Conservation (phyloP, 2,888 invertebrate species). For the Tricholauxania praeusta region DNA sequence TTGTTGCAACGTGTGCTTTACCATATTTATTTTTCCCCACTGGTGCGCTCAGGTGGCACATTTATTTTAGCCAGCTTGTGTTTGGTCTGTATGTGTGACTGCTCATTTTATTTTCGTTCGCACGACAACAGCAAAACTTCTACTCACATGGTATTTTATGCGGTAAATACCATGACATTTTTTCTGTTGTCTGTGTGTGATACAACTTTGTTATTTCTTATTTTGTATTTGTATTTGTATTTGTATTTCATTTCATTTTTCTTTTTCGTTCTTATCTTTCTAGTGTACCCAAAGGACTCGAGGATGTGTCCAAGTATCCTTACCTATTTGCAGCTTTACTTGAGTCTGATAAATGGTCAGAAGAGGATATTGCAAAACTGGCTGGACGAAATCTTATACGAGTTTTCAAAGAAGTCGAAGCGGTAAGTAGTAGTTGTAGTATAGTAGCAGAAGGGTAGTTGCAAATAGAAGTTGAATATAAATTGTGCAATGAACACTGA, state of each 20-base stretch:
- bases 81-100: neutral
- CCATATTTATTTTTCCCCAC: too few relatives aligned
- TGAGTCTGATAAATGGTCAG: constrained; percentile 85
- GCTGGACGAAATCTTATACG: constrained; percentile 87
- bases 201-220: neutral
- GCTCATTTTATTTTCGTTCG: neutral
- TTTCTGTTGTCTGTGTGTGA: neutral
- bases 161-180: neutral
- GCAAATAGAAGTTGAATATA: too few relatives aligned
- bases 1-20: too few relatives aligned
- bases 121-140: constrained; percentile 11
- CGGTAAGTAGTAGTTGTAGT: constrained; percentile 72
- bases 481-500: too few relatives aligned
- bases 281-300: constrained; percentile 79
- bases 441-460: too few relatives aligned
- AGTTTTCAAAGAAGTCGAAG: constrained; percentile 81
- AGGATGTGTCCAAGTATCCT: constrained; percentile 89
- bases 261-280: constrained; percentile 28
- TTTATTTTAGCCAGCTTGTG: constrained; percentile 19
- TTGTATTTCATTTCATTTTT: constrained; percentile 26
- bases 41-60: constrained; percentile 13
- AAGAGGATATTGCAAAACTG: constrained; percentile 84
- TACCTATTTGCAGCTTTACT: constrained; percentile 83
- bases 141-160: constrained; percentile 1
- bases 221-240: neutral